Conservation (phyloP, 2,888 invertebrate species). For the Xylota sylvarum region DNA sequence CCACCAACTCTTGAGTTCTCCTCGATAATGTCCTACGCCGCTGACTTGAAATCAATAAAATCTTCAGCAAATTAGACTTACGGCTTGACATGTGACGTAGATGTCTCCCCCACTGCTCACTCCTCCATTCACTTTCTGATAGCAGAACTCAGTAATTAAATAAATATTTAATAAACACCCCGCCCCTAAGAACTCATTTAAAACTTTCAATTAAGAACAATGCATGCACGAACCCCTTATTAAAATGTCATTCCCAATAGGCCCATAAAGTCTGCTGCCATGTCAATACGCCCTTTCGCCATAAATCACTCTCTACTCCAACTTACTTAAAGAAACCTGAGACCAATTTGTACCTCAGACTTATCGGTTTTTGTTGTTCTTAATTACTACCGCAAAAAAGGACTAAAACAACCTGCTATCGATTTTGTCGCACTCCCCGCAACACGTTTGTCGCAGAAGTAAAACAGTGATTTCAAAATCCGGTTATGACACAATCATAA, state of each 20-base stretch:
- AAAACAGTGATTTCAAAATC: conserved; percentile 33
- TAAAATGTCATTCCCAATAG: not conserved
- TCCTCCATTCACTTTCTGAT: too few species aligned
- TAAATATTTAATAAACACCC: too few species aligned
- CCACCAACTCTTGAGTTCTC: too few species aligned
- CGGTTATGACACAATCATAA: conserved; percentile 58
- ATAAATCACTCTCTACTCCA: conserved; percentile 14
- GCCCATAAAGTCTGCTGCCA: not conserved
- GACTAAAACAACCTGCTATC: conserved; percentile 16
- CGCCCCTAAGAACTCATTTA: not conserved
- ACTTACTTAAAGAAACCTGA: conserved; percentile 15
- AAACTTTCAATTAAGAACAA: not conserved
- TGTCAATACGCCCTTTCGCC: not conserved
- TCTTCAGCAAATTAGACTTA: too few species aligned
- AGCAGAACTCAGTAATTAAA: too few species aligned
- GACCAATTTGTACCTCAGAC: conserved; percentile 49
- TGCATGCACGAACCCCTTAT: not conserved
- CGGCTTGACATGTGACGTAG: too few species aligned
- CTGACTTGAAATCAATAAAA: too few species aligned
- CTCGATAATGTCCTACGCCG: too few species aligned
- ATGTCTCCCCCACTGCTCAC: too few species aligned
- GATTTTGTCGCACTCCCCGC: conserved; percentile 29
- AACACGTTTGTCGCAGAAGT: not conserved
- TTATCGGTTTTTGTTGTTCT: conserved; percentile 17
- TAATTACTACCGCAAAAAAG: conserved; percentile 23